Base-by-base conservation (phyloP, 1,140 invertebrate species). In the Geopemphigus sp. region DNA sequence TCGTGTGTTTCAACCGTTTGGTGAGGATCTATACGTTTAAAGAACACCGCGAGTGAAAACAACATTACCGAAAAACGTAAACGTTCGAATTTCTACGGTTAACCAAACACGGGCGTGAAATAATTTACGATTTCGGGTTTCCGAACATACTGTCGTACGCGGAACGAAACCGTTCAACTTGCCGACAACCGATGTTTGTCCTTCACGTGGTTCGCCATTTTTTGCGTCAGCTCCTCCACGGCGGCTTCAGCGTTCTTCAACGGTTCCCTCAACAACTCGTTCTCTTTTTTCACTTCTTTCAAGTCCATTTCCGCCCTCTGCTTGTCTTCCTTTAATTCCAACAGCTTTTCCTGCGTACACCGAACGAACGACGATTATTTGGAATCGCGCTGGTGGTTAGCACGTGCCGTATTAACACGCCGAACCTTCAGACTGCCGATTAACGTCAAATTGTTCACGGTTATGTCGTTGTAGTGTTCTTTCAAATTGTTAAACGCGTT, bases 391-490 rank as follows among this genome's bases (percentile, higher is more conserved):
- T 11, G 11, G 39, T 45, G 39, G 39, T 45, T 11, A 45, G 5
- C 5, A 39, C 32, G 8, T 39, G 8, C 3, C 32, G 32, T 8
- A 8, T 39, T 39, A 4, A 39, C 32, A 56, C 57, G n/a, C 32
- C 24, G 80, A 85, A 91, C 90, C 87, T 93, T 95, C 53, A 95
- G 86, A 83, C 89, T 92, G 82, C 91, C 90, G 47, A 95, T 95
- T 12, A 95, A 85, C 70, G 90, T 92, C 80, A 97, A 87, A 85
- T 97, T 97, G 84, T 97, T 97, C 1, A 95, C 85, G 1, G 94
- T 95, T 57, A 97, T 95, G 82, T 97, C 94, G 83, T 96, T 96
- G 83, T 96, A 98, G 87, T 96, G 97, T 85, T 93, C 93, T 86
- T 96, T 97, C 84, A 97, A 91, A 84, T 96, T 93, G 61, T 89